Percentiles rank a stretch among this genome's conserved stretches.
Conservation (phyloP, 2,888 invertebrate species). For the Limnephilus lunatus region DNA sequence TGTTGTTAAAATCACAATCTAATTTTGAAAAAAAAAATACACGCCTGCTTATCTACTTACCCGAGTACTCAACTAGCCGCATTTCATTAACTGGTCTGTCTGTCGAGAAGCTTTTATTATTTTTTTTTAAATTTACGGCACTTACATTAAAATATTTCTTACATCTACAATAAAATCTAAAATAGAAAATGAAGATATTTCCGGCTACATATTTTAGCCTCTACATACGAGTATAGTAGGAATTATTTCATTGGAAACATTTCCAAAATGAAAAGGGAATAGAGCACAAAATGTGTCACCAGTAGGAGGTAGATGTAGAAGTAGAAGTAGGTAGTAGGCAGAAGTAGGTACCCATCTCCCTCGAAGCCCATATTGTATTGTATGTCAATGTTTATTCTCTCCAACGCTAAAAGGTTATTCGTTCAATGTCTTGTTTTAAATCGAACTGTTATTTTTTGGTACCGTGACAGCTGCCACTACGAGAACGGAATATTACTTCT, state of each 20-base stretch:
- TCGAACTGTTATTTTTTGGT: slow-evolving; percentile 63
- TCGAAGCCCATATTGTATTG: slow-evolving; percentile 55
- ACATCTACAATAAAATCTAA: no score
- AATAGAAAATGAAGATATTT: no score
- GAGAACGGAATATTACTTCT: slow-evolving; percentile 57
- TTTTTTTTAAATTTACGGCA: no score
- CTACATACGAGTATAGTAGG: neutral
- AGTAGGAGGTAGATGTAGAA: no score
- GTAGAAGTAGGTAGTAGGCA: neutral
- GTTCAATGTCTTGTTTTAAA: slow-evolving; percentile 64
- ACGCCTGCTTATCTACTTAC: no score
- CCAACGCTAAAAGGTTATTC: slow-evolving; percentile 59
- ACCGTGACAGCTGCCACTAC: slow-evolving; percentile 59
- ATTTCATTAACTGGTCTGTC: no score
- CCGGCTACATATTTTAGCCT: neutral
- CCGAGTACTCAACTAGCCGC: no score
- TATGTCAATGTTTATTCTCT: slow-evolving; percentile 59
- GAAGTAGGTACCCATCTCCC: slow-evolving; percentile 12
- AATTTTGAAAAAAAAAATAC: no score
- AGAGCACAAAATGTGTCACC: neutral
- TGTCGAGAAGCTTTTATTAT: no score
- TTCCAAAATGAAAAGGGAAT: neutral
- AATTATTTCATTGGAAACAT: neutral
- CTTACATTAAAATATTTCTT: no score
- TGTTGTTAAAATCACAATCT: no score